phyloP scores from a whole-genome alignment of 2,888 invertebrate species.

The Eilema caniola region DNA sequence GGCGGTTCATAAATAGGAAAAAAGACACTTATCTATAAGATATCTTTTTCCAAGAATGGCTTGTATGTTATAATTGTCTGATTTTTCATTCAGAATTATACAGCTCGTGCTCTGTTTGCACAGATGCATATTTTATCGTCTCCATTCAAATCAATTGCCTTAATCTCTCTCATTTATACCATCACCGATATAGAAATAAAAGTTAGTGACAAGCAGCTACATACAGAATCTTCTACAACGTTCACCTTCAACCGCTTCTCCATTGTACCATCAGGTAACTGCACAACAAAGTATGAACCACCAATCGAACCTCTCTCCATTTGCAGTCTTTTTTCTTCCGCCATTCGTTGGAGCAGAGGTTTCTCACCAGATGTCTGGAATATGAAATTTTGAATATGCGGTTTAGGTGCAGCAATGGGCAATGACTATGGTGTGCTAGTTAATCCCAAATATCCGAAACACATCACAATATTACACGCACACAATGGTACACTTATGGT shows the following conservation, averaged over 20 bases:
- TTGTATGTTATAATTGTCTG: neutral
- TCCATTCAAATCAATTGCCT: neutral
- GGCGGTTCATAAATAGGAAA: too few species aligned
- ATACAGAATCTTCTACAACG: slow-evolving; percentile 54
- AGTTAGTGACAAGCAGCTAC: slow-evolving; percentile 46
- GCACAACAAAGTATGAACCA: slow-evolving; percentile 95
- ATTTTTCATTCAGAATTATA: neutral
- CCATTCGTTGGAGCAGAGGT: slow-evolving; percentile 96
- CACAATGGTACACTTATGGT: slow-evolving; percentile 14
- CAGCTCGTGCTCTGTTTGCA: neutral
- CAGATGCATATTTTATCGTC: neutral
- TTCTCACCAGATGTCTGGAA: slow-evolving; percentile 89
- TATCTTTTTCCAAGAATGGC: neutral
- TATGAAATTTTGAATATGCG: slow-evolving; percentile 19
- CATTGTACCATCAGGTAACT: slow-evolving; percentile 96
- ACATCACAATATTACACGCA: slow-evolving; percentile 9
- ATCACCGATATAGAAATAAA: slow-evolving; percentile 23
- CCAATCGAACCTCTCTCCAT: slow-evolving; percentile 96
- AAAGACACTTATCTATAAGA: too few species aligned
- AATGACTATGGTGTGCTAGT: slow-evolving; percentile 19
- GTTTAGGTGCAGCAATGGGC: slow-evolving; percentile 21
- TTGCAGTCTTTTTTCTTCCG: slow-evolving; percentile 96
- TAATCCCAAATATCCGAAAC: slow-evolving; percentile 14
- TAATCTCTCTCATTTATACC: slow-evolving; percentile 9
- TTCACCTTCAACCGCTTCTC: slow-evolving; percentile 94